Percentiles rank a stretch among this genome's conserved stretches.
phyloP scores from a whole-genome alignment of 2,888 invertebrate species.

The Callinectes sapidus region DNA sequence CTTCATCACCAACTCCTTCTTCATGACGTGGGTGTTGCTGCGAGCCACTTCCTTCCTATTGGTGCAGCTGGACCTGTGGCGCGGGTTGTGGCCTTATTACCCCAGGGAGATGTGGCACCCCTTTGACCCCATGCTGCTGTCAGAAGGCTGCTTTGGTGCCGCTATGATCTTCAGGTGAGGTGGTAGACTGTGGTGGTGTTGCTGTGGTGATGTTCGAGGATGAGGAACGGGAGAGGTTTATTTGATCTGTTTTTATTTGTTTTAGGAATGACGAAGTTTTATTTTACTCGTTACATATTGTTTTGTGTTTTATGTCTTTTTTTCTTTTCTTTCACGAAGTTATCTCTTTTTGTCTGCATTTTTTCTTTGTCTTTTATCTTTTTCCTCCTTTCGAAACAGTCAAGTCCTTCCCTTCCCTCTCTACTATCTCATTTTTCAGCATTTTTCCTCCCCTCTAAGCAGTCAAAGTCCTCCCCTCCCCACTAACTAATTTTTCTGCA shows the following conservation, averaged over 20 bases:
- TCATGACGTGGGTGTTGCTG: conserved; percentile 78
- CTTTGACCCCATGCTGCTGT: conserved; percentile 94
- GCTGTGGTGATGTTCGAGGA: background rate
- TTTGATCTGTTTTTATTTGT: background rate
- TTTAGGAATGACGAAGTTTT: no score
- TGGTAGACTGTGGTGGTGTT: background rate
- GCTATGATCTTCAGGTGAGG: conserved; percentile 91
- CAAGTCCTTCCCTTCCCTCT: no score
- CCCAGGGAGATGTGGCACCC: conserved; percentile 92
- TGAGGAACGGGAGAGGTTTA: background rate
- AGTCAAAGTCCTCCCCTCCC: no score
- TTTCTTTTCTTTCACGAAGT: background rate
- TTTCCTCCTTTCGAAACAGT: no score
- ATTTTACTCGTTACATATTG: no score
- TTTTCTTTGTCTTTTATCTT: background rate
- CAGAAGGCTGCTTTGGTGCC: conserved; percentile 94
- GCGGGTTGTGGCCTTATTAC: conserved; percentile 83
- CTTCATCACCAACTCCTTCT: conserved; percentile 91
- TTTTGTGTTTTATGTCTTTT: no score
- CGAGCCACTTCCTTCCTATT: conserved; percentile 68
- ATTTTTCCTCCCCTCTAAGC: no score
- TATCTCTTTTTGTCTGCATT: background rate
- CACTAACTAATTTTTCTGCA: no score
- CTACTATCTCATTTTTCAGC: no score
- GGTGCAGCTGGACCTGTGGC: conserved; percentile 82